Percentiles rank a stretch among this genome's conserved stretches.
phyloP scores from a whole-genome alignment of 1,140 invertebrate genomes.

The Metopolophium dirhodum region DNA sequence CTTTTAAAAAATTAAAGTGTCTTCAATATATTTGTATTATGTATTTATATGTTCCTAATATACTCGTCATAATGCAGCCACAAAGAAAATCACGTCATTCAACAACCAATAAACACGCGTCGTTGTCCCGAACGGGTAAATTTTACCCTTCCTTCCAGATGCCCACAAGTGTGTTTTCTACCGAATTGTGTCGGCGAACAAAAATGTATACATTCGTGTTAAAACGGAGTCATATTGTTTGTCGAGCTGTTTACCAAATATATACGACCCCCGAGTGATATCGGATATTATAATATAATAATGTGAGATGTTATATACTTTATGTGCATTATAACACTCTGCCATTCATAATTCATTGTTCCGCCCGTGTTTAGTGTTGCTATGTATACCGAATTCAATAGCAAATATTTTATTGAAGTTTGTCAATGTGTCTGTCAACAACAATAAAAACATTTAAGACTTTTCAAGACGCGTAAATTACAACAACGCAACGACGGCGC shows the following conservation, averaged over 20 bases:
- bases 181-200: neutral
- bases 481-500: neutral
- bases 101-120: neutral
- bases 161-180: neutral
- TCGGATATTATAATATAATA: constrained; percentile 22
- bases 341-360: neutral
- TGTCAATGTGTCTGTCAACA: neutral
- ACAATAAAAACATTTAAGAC: neutral
- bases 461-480: neutral
- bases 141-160: neutral
- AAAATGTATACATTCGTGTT: neutral
- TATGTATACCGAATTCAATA: neutral
- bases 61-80: no score
- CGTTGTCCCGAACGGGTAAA: neutral
- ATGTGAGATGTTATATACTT: neutral
- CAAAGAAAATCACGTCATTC: neutral
- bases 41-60: neutral
- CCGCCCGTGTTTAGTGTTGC: neutral
- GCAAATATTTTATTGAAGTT: neutral
- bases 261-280: constrained; percentile 1
- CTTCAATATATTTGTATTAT: no score
- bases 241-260: neutral
- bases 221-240: constrained; percentile 14
- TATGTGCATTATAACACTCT: neutral
- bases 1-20: no score